These are phyloP conservation scores for Epinephelus moara DNA, from an alignment of 2,113 vertebrate genomes.

Conservation along the genomic window DNA sequence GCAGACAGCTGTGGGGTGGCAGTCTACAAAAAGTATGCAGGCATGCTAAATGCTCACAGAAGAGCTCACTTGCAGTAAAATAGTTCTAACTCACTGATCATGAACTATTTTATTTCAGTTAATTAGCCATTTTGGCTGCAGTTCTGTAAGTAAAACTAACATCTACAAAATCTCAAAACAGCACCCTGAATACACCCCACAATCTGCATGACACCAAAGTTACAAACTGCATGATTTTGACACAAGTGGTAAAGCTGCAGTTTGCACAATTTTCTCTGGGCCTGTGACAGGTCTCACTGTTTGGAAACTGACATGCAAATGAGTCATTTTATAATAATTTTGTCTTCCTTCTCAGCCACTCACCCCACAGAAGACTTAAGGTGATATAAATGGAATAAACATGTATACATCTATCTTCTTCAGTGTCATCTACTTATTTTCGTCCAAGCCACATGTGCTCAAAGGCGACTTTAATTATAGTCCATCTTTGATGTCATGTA, in stretches of 20 bases:
- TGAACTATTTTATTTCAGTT: background rate
- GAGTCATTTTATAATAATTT: background rate
- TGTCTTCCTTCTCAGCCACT: background rate
- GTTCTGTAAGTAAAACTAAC: background rate
- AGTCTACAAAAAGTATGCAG: background rate
- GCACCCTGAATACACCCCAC: background rate
- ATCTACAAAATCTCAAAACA: background rate
- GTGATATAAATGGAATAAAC: background rate
- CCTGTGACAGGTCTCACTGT: background rate
- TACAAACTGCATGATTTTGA: background rate
- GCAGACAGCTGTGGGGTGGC: conserved; percentile 1
- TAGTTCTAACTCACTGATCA: background rate
- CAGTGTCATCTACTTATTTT: background rate
- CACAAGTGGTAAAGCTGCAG: background rate
- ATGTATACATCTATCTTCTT: background rate
- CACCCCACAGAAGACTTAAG: background rate
- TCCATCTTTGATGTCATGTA: background rate
- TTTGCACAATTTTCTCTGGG: background rate
- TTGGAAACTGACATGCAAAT: background rate
- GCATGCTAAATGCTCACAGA: background rate
- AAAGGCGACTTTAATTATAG: background rate
- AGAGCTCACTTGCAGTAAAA: background rate
- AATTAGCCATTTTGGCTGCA: background rate
- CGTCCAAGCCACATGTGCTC: background rate
- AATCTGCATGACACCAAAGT: background rate